Percentiles rank a stretch among this genome's conserved stretches.
These are phyloP conservation scores for Rhagoletis zephyria DNA, from an alignment of 1,140 invertebrate species.

Conservation along the genomic window DNA sequence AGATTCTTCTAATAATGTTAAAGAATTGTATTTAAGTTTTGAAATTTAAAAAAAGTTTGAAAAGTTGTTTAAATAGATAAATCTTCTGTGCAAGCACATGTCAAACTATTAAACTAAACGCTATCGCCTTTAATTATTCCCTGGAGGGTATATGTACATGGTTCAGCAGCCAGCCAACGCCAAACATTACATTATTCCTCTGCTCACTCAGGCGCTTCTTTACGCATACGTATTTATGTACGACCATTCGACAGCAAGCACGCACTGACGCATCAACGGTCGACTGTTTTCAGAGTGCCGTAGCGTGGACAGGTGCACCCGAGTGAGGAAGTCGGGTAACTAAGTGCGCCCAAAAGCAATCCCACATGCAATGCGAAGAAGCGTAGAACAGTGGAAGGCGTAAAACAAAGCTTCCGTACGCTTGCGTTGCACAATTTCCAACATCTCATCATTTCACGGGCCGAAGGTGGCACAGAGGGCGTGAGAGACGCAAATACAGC, in stretches of 20 bases:
- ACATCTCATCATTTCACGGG: background rate
- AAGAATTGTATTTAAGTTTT: too few relatives aligned
- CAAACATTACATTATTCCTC: background rate
- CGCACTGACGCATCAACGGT: background rate
- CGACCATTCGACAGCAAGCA: background rate
- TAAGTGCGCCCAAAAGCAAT: background rate
- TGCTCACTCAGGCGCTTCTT: background rate
- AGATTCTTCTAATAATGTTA: too few relatives aligned
- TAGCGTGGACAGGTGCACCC: slow-evolving; percentile 4
- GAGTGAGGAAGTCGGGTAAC: background rate
- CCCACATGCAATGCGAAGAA: background rate
- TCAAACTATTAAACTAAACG: too few relatives aligned
- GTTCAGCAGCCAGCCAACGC: background rate
- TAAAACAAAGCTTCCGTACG: background rate
- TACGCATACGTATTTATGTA: background rate
- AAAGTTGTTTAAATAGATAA: too few relatives aligned
- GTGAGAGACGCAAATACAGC: slow-evolving; percentile 23
- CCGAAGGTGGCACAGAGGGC: background rate
- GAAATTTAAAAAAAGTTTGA: too few relatives aligned
- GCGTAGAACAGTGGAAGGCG: background rate
- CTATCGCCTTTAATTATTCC: background rate
- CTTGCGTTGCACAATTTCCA: background rate
- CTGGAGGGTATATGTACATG: background rate
- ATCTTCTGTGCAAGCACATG: too few relatives aligned
- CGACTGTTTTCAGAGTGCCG: background rate